phyloP scores from a whole-genome alignment of 2,113 vertebrate genomes.

The Stigmatopora nigra region DNA sequence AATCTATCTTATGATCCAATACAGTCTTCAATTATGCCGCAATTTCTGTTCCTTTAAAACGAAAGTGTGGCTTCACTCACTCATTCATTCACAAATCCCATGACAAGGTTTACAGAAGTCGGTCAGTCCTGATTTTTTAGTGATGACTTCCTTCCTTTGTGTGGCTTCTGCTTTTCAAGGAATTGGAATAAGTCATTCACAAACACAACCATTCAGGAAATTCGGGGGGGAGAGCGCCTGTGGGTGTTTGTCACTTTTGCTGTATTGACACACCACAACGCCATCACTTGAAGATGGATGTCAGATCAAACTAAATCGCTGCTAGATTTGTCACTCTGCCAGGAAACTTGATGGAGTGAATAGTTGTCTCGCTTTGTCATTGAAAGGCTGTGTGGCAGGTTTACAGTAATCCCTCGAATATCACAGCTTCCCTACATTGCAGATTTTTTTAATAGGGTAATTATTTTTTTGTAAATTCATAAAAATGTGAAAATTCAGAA shows the following conservation, averaged over 20 bases:
- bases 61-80: neutral
- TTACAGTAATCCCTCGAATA: too few relatives aligned
- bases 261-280: neutral
- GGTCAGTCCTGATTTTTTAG: neutral
- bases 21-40: neutral
- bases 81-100: neutral
- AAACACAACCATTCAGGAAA: neutral
- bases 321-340: neutral
- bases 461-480: too few relatives aligned
- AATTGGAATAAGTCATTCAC: slow-evolving; percentile 6
- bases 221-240: neutral
- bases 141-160: slow-evolving; percentile 39
- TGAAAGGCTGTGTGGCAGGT: too few relatives aligned
- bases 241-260: too few relatives aligned
- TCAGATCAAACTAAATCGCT: neutral
- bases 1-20: neutral
- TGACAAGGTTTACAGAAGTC: neutral
- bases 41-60: neutral
- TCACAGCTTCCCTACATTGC: too few relatives aligned
- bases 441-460: too few relatives aligned
- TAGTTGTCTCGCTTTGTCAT: too few relatives aligned
- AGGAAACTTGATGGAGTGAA: neutral
- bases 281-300: neutral
- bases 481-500: too few relatives aligned
- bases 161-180: slow-evolving; percentile 34